phyloP scores from a whole-genome alignment of 2,113 vertebrate genomes.

The Raphicerus campestris region DNA sequence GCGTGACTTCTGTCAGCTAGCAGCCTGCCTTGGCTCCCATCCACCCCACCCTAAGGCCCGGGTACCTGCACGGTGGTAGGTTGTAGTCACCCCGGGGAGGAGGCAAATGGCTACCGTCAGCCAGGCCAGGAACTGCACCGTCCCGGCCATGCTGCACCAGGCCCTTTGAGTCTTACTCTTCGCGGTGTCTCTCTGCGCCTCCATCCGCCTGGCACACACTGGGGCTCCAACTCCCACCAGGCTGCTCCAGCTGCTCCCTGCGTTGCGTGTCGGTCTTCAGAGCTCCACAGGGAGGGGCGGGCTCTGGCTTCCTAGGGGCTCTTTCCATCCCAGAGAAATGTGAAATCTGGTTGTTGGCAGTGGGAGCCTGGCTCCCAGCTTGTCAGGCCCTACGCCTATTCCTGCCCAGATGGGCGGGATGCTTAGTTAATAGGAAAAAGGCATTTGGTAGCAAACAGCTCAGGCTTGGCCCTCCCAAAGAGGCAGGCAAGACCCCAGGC shows the following conservation, averaged over 20 bases:
- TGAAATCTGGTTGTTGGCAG: slow-evolving; percentile 70
- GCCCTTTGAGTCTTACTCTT: neutral
- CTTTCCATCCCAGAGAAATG: slow-evolving; percentile 70
- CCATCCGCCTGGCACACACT: slow-evolving; percentile 44
- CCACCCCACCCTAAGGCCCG: neutral
- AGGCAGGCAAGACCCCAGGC: neutral
- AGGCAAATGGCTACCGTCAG: slow-evolving; percentile 40
- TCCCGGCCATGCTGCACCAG: neutral
- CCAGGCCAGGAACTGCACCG: slow-evolving; percentile 22
- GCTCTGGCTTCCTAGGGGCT: slow-evolving; percentile 43
- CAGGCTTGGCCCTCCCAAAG: neutral
- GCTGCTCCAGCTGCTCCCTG: neutral
- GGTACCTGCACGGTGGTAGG: slow-evolving; percentile 71
- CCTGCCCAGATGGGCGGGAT: neutral
- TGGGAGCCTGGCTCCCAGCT: neutral
- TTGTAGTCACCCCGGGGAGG: slow-evolving; percentile 37
- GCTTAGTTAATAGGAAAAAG: slow-evolving; percentile 17
- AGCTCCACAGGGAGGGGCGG: slow-evolving; percentile 69
- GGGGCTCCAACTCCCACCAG: slow-evolving; percentile 37
- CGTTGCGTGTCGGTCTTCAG: slow-evolving; percentile 22
- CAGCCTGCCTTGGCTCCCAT: neutral
- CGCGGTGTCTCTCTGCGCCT: neutral
- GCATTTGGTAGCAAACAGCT: slow-evolving; percentile 22
- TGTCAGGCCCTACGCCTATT: slow-evolving; percentile 38
- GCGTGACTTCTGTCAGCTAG: neutral